phyloP scores from a whole-genome alignment of 2,797 vertebrate species.

The Avahi laniger region DNA sequence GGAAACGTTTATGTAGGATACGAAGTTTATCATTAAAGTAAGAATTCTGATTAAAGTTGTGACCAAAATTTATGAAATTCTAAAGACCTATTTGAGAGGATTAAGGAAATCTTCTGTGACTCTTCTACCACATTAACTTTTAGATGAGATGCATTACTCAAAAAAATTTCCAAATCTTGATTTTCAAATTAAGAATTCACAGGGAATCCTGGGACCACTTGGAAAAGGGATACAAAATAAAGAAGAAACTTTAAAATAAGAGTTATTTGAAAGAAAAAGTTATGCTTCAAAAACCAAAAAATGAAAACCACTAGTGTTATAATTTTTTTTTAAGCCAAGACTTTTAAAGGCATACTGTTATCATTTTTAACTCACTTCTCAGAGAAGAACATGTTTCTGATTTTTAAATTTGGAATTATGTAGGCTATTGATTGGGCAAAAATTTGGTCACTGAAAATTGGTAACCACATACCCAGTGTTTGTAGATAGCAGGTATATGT shows the following conservation, averaged over 20 bases:
- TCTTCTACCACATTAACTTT: slow-evolving; percentile 14
- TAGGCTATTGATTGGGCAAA: not conserved
- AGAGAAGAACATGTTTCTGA: not conserved
- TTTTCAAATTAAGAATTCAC: slow-evolving; percentile 37
- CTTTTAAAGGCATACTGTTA: not conserved
- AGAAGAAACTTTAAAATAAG: slow-evolving; percentile 10
- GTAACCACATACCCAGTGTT: not conserved
- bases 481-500: not conserved
- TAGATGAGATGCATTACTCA: not conserved
- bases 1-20: slow-evolving; percentile 8
- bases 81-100: slow-evolving; percentile 26
- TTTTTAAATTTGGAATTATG: slow-evolving; percentile 46
- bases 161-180: not conserved
- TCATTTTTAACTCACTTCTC: slow-evolving; percentile 37
- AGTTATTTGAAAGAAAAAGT: not conserved
- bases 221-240: not conserved
- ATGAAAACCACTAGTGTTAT: not conserved
- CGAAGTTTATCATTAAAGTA: slow-evolving; percentile 21
- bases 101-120: not conserved
- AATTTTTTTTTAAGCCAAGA: not conserved
- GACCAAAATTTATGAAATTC: slow-evolving; percentile 13
- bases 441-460: slow-evolving; percentile 19
- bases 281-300: slow-evolving; percentile 22
- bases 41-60: slow-evolving; percentile 39
- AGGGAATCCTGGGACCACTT: not conserved